Base-by-base conservation (phyloP, 2,797 vertebrate genomes). In the Amniataba percoides region DNA sequence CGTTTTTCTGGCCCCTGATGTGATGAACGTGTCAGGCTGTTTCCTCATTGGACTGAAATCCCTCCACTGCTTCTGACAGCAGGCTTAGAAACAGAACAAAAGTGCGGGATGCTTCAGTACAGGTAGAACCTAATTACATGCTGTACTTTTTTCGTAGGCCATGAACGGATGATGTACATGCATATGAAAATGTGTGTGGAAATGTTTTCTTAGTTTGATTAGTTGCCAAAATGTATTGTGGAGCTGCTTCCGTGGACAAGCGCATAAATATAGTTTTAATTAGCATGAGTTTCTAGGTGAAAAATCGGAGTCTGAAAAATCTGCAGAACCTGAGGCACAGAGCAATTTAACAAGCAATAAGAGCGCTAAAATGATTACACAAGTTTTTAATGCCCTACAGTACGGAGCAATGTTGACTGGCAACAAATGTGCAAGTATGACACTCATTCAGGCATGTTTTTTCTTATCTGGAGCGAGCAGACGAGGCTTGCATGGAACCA, bases 41-140 rank as follows among this genome's bases (percentile, higher is more conserved):
- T 73, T 43, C 46, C 64, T 69, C 45, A 72, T 21, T 52, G 27
- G 66, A 59, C 12, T 52, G 57, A 78, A 78, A 80, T 56, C 45
- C 39, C 19, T 61, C 66, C 34, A 14, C 43, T 56, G 60, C 19
- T 1, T 76, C 59, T 63, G 64, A 74, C 62, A 53, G 71, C 61
- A 69, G 63, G 31, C 56, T 63, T 36, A 68, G 57, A 63, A 45
- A 78, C 57, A 52, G 69, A 73, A 77, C 62, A 77, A 75, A 86
- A 74, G 71, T 74, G 64, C 64, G 66, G 76, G 82, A 76, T 79
- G 81, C 81, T 82, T 86, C 85, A 83, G 71, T 78, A 48, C 77
- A 85, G 78, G 71, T 82, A 67, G 63, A 72, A 65, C 68, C 64
- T 81, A 76, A 87, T 88, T 77, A 73, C 42, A 55, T 31, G 42